Evolutionary conservation across 1,140 invertebrate species (phyloP).

Genomic region (Nasonia longicornis): DNA sequence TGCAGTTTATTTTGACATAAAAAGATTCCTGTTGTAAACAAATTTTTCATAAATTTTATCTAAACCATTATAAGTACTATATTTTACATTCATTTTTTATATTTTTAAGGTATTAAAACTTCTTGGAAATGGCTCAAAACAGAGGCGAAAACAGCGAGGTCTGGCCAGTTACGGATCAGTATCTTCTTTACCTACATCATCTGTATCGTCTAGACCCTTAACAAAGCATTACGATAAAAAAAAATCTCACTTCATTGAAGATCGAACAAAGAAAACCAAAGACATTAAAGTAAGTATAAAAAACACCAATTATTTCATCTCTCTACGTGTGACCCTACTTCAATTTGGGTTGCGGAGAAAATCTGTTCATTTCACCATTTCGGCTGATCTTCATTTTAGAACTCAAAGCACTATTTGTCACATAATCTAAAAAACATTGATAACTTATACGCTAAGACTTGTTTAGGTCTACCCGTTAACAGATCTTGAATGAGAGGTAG

Average conservation of each 20-base stretch:
- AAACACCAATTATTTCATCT: too few relatives aligned
- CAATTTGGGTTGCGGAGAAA: too few relatives aligned
- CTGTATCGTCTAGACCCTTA: constrained; percentile 80
- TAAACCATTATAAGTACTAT: neutral
- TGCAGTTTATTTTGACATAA: too few relatives aligned
- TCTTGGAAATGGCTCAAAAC: constrained; percentile 78
- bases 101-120: constrained; percentile 79
- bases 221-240: constrained; percentile 73
- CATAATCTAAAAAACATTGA: too few relatives aligned
- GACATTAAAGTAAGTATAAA: constrained; percentile 75
- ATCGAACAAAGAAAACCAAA: constrained; percentile 80
- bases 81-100: neutral
- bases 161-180: constrained; percentile 78
- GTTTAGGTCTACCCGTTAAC: too few relatives aligned
- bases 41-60: neutral
- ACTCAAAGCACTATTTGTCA: too few relatives aligned
- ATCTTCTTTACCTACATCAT: constrained; percentile 85
- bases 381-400: too few relatives aligned
- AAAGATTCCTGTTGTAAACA: too few relatives aligned
- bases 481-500: too few relatives aligned
- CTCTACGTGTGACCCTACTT: too few relatives aligned
- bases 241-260: constrained; percentile 67
- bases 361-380: too few relatives aligned
- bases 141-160: constrained; percentile 69
- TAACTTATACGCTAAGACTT: too few relatives aligned